Conservation (phyloP, 2,113 vertebrate species). For the Carassius auratus region DNA sequence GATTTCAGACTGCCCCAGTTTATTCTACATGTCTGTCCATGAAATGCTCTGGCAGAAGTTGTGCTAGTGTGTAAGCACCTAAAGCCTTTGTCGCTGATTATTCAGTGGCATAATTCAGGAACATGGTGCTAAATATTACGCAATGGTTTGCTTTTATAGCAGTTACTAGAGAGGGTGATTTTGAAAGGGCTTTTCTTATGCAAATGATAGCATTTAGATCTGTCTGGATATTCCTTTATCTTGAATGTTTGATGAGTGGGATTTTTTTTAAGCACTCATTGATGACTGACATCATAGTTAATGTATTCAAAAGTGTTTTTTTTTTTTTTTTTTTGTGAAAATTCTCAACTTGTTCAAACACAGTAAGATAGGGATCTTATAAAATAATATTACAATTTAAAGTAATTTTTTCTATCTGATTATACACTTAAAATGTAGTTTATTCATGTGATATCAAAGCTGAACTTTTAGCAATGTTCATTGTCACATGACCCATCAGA, state of each 20-base stretch:
- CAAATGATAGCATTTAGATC: neutral
- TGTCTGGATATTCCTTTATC: neutral
- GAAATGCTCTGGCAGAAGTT: neutral
- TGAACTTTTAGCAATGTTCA: neutral
- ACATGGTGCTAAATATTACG: neutral
- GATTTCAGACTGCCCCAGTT: neutral
- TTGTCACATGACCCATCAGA: neutral
- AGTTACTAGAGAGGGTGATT: neutral
- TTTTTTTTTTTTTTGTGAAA: neutral
- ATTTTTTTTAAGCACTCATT: neutral
- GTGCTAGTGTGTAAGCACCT: neutral
- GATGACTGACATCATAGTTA: neutral
- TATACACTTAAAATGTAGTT: neutral
- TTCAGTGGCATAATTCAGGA: neutral
- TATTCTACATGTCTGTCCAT: neutral
- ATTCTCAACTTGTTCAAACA: neutral
- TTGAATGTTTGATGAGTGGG: neutral
- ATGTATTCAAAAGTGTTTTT: neutral
- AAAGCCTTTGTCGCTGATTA: neutral
- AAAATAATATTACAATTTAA: neutral
- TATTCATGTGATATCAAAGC: neutral
- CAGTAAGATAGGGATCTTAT: neutral
- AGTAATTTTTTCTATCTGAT: neutral
- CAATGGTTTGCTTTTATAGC: neutral
- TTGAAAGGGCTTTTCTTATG: slow-evolving; percentile 12